Percentiles rank a stretch among this genome's conserved stretches.
Conservation (phyloP, 2,888 invertebrate genomes). For the Diabrotica balteata region DNA sequence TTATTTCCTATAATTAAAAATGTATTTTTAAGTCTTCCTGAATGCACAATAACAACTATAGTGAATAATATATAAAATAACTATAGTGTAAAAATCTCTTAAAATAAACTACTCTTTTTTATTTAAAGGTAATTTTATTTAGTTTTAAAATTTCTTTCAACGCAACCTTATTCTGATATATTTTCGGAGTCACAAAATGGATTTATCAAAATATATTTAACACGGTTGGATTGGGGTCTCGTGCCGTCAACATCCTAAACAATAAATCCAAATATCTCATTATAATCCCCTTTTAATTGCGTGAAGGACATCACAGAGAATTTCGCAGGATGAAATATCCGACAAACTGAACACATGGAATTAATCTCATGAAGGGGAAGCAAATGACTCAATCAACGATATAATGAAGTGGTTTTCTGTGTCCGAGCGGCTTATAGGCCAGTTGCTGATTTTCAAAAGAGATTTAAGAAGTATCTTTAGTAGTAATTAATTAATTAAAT, state of each 20-base stretch:
- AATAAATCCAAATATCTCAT: conserved; percentile 48
- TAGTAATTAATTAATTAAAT: no score
- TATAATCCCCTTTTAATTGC: conserved; percentile 41
- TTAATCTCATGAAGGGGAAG: conserved; percentile 57
- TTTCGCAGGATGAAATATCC: conserved; percentile 9
- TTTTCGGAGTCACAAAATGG: neutral
- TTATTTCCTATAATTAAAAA: no score
- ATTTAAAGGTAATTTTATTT: no score
- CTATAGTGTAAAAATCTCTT: no score
- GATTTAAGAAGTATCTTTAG: no score
- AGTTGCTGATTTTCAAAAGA: neutral
- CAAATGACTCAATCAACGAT: conserved; percentile 59
- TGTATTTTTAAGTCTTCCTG: no score
- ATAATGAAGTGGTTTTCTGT: conserved; percentile 53
- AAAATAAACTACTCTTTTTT: no score
- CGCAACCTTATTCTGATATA: neutral
- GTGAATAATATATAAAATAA: no score
- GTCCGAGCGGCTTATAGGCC: neutral
- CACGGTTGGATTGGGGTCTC: neutral
- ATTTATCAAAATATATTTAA: conserved; percentile 7
- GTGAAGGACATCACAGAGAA: conserved; percentile 29
- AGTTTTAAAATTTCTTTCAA: no score
- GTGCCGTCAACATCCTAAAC: conserved; percentile 22
- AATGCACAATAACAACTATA: no score
- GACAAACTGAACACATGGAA: conserved; percentile 53